A percentile compares a stretch with the other conserved stretches of the same genome.
These are phyloP conservation scores for Strigops habroptila DNA, from an alignment of 2,113 vertebrate genomes.

Conservation along the genomic window DNA sequence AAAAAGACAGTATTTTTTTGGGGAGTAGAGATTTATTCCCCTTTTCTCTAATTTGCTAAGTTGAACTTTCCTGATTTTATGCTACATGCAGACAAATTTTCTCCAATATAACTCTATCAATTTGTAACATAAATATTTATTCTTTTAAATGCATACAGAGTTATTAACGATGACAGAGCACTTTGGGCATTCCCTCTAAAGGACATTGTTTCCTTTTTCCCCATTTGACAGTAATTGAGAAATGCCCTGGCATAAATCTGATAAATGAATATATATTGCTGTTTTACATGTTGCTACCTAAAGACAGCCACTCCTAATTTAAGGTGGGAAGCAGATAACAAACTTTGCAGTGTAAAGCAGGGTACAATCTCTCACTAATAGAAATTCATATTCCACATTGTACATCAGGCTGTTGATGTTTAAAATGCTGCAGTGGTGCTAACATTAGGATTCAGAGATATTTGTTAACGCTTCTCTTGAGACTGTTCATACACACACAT, in stretches of 20 bases:
- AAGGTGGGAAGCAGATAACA: slow-evolving; percentile 28
- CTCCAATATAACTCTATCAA: not conserved
- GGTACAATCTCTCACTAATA: slow-evolving; percentile 31
- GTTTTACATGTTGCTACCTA: not conserved
- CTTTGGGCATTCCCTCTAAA: not conserved
- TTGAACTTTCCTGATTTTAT: not conserved
- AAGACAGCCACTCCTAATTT: slow-evolving; percentile 42
- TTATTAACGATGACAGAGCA: not conserved
- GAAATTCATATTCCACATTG: slow-evolving; percentile 44
- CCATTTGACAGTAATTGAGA: not conserved
- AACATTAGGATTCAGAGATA: slow-evolving; percentile 62
- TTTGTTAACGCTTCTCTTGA: slow-evolving; percentile 60
- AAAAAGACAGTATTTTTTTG: not conserved
- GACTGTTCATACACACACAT: not conserved
- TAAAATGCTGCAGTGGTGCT: not conserved
- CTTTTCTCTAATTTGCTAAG: not conserved
- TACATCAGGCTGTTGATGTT: not conserved
- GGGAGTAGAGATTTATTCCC: not conserved
- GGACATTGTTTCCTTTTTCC: not conserved
- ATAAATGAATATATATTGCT: not conserved
- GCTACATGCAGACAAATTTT: not conserved
- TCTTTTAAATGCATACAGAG: not conserved
- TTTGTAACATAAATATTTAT: not conserved
- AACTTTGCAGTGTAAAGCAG: not conserved
- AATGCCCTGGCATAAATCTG: not conserved